Conservation (phyloP, 1,140 invertebrate species). For the Adoxophyes honmai region DNA sequence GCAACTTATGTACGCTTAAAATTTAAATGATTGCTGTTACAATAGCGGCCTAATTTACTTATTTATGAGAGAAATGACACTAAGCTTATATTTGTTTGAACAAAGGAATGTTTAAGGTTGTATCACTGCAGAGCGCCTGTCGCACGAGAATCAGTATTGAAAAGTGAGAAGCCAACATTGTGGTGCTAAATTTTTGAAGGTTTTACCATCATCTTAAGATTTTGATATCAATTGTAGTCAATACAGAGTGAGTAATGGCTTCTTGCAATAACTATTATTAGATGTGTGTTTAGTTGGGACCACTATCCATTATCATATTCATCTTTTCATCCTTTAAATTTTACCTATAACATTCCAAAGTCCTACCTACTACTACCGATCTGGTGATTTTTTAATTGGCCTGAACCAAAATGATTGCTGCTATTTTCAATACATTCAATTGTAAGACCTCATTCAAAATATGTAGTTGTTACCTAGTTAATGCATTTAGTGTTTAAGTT, state of each 20-base stretch:
- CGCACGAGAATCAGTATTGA: constrained; percentile 44
- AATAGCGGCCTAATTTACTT: constrained; percentile 1
- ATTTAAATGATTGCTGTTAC: neutral
- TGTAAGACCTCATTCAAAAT: too few species aligned
- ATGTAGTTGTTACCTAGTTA: too few species aligned
- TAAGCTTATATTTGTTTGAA: neutral
- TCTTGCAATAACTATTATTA: constrained; percentile 31
- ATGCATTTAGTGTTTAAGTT: too few species aligned
- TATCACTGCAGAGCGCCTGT: constrained; percentile 27
- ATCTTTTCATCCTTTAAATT: too few species aligned
- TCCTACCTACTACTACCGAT: too few species aligned
- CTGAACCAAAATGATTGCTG: too few species aligned
- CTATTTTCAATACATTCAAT: too few species aligned
- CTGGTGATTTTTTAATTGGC: too few species aligned
- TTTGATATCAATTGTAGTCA: constrained; percentile 58
- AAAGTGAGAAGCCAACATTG: constrained; percentile 61
- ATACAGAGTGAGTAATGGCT: constrained; percentile 43
- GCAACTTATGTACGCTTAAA: too few species aligned
- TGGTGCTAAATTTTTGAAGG: constrained; percentile 76
- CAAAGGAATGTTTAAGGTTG: constrained; percentile 19
- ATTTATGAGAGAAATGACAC: neutral
- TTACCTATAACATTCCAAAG: too few species aligned
- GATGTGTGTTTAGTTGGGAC: constrained; percentile 8
- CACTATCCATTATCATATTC: neutral
- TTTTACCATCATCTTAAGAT: constrained; percentile 67